Base-by-base conservation (phyloP, 2,797 vertebrate genomes). In the Clamator glandarius region DNA sequence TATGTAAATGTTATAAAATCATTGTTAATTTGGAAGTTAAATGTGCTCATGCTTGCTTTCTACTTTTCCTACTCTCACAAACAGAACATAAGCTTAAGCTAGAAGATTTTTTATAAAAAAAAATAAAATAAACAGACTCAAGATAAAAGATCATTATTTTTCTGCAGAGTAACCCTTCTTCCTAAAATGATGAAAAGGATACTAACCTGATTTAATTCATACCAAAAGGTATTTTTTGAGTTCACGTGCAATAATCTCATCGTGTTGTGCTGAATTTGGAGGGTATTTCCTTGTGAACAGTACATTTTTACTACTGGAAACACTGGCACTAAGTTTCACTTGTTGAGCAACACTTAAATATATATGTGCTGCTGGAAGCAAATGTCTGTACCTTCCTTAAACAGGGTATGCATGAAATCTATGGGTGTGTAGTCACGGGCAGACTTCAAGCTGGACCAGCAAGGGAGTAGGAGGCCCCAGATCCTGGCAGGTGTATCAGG, bases 371-470 rank as follows among this genome's bases (percentile, higher is more conserved):
- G 12, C 29, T 58, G 57, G 8, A 18, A 18, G 6, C 6, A 67
- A 63, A 28, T 15, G 15, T 18, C n/a, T 42, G 13, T 61, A 72
- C 12, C 8, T 77, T 68, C 15, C 31, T 12, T 29, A 63, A 13
- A 79, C 9, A 5, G 2, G 14, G 8, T 21, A 6, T 13, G 18
- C 1, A 0, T 24, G 16, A 2, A 3, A 1, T 20, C 4, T n/a
- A 20, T 36, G 8, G 1, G 3, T 29, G 25, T 29, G 28, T 8
- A 69, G 24, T 52, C 7, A 21, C 29, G n/a, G 39, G 14, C 9
- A 48, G 36, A 55, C 12, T 70, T 31, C 41, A 58, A 24, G 52
- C 3, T 61, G 18, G 11, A 61, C 15, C 41, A 67, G 28, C 6
- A 19, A 35, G 8, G 20, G 51, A 67, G 28, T 11, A 48, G 33